Evolutionary conservation across 2,888 invertebrate species (phyloP).

Genomic region (Chrysina gloriosa): DNA sequence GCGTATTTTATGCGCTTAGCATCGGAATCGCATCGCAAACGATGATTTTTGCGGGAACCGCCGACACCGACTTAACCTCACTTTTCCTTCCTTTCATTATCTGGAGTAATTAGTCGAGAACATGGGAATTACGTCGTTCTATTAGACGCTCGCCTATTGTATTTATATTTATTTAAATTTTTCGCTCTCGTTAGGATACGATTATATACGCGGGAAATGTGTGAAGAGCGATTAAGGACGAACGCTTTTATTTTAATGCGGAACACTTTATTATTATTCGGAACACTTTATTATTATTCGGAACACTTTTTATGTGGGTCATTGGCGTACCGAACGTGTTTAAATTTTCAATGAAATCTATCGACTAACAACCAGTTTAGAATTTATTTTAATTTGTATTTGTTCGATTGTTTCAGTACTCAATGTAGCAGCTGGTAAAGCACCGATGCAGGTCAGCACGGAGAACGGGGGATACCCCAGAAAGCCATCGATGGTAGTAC

Average conservation of each 20-base stretch:
- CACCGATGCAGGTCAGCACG: constrained; percentile 92
- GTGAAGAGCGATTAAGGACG: not conserved
- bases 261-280: too few species aligned
- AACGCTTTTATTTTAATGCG: not conserved
- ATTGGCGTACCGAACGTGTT: not conserved
- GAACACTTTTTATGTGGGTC: too few species aligned
- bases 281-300: too few species aligned
- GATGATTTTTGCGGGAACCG: too few species aligned
- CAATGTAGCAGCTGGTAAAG: constrained; percentile 94
- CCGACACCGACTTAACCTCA: not conserved
- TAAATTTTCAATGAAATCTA: too few species aligned
- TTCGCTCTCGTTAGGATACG: too few species aligned
- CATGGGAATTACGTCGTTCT: not conserved
- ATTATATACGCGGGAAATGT: not conserved
- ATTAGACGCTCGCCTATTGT: not conserved
- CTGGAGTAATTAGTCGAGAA: not conserved
- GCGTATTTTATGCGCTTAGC: too few species aligned
- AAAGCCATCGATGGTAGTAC: constrained; percentile 93
- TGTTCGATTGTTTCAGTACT: constrained; percentile 73
- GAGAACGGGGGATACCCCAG: constrained; percentile 85
- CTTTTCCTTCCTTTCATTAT: not conserved
- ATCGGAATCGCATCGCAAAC: too few species aligned
- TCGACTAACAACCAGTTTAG: too few species aligned
- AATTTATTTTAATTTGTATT: too few species aligned
- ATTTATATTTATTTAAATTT: constrained; percentile 23